Percentiles rank a stretch among this genome's conserved stretches.
Conservation (phyloP, 2,113 vertebrate species). For the Heteronetta atricapilla region DNA sequence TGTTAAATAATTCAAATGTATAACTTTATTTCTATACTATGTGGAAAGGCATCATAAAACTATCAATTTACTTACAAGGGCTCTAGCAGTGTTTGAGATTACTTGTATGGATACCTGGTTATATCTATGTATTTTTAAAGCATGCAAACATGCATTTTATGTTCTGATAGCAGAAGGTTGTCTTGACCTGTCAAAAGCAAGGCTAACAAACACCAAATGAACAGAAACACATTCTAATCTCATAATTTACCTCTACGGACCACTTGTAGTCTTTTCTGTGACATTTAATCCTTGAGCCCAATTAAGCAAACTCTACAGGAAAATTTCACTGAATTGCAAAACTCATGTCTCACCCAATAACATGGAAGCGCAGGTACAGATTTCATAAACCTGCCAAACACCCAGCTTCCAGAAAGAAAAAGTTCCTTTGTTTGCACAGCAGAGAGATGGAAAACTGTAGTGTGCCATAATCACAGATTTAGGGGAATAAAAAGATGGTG, state of each 20-base stretch:
- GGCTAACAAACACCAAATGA: constrained; percentile 63
- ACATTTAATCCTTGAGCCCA: constrained; percentile 54
- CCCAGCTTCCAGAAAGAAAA: background rate
- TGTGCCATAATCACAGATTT: background rate
- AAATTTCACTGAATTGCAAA: constrained; percentile 49
- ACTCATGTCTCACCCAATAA: background rate
- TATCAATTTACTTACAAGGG: constrained; percentile 4
- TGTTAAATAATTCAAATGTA: constrained; percentile 42
- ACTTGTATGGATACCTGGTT: constrained; percentile 50
- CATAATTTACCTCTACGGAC: constrained; percentile 17
- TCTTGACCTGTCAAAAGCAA: constrained; percentile 42
- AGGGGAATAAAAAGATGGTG: background rate
- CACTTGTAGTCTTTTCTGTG: constrained; percentile 42
- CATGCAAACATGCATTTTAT: constrained; percentile 23
- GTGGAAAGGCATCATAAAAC: constrained; percentile 18
- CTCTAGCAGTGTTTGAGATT: background rate
- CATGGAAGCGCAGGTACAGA: background rate
- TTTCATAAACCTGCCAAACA: constrained; percentile 21
- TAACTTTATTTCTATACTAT: background rate
- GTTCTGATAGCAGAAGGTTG: constrained; percentile 12
- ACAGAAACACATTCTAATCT: constrained; percentile 45
- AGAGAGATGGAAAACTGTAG: background rate
- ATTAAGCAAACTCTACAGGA: constrained; percentile 27
- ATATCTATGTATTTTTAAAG: constrained; percentile 28
- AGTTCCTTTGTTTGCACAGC: background rate